These are phyloP conservation scores for Nesospiza acunhae DNA, from an alignment of 2,113 vertebrate genomes.

Conservation along the genomic window DNA sequence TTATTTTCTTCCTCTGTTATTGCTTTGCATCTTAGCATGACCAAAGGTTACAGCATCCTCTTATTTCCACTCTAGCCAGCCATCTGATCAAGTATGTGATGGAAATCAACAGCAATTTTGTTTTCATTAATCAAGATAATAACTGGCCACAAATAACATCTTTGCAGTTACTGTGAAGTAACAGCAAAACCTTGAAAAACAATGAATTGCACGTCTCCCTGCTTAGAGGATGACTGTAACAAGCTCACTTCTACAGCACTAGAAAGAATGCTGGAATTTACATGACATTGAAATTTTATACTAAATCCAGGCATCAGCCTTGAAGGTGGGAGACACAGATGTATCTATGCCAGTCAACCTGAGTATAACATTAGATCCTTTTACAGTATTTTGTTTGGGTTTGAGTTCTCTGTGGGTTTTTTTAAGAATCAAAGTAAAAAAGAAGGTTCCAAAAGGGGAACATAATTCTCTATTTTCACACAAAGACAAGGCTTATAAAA, in stretches of 20 bases:
- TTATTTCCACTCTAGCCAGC: not conserved
- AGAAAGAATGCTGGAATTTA: not conserved
- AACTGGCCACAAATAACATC: slow-evolving; percentile 3
- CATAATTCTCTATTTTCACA: not conserved
- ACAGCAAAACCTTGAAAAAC: not conserved
- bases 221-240: not conserved
- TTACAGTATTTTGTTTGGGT: not conserved
- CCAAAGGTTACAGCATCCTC: not conserved
- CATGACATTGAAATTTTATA: not conserved
- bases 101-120: not conserved
- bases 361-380: not conserved
- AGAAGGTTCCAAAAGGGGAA: not conserved
- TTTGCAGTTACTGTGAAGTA: not conserved
- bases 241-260: not conserved
- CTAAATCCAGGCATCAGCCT: not conserved
- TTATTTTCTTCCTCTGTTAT: not conserved
- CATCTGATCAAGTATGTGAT: not conserved
- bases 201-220: not conserved
- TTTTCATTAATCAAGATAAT: slow-evolving; percentile 16
- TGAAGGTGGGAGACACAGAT: not conserved
- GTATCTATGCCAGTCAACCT: not conserved
- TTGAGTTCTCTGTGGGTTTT: not conserved
- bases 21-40: not conserved
- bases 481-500: not conserved
- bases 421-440: not conserved